phyloP scores from a whole-genome alignment of 2,797 vertebrate species.

The Scolopax bukidnonensis region DNA sequence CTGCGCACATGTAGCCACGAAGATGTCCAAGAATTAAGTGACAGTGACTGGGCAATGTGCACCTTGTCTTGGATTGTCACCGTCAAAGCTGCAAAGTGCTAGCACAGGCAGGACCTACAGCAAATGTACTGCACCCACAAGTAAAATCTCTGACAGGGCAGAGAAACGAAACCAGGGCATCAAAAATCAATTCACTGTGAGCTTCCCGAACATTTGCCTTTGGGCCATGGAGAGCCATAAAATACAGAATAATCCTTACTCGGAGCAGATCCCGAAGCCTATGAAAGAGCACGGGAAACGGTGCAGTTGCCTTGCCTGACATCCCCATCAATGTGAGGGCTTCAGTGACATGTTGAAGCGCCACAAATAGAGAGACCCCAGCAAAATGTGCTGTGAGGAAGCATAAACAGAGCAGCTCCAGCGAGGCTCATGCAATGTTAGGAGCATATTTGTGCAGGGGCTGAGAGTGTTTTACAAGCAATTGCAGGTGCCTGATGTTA shows the following conservation, averaged over 20 bases:
- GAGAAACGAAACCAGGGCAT: neutral
- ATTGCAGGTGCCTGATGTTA: constrained; percentile 71
- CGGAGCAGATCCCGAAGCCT: neutral
- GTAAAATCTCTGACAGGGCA: neutral
- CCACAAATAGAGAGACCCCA: neutral
- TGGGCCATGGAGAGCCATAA: neutral
- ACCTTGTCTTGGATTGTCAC: neutral
- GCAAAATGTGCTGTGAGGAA: neutral
- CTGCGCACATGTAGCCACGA: neutral
- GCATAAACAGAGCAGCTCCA: neutral
- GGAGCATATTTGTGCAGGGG: constrained; percentile 39
- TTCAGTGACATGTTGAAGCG: neutral
- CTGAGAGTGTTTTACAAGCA: constrained; percentile 42
- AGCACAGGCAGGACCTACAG: neutral
- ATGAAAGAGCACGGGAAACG: neutral
- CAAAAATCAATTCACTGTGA: neutral
- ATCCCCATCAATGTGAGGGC: rapidly evolving
- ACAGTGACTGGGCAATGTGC: neutral
- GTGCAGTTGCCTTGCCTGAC: neutral
- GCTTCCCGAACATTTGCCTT: neutral
- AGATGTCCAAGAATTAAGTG: neutral
- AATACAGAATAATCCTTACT: neutral
- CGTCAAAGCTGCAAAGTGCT: neutral
- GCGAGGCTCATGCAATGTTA: neutral
- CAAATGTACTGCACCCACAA: too few relatives aligned